phyloP scores from a whole-genome alignment of 2,797 vertebrate genomes.

The Bradypodion ventrale region DNA sequence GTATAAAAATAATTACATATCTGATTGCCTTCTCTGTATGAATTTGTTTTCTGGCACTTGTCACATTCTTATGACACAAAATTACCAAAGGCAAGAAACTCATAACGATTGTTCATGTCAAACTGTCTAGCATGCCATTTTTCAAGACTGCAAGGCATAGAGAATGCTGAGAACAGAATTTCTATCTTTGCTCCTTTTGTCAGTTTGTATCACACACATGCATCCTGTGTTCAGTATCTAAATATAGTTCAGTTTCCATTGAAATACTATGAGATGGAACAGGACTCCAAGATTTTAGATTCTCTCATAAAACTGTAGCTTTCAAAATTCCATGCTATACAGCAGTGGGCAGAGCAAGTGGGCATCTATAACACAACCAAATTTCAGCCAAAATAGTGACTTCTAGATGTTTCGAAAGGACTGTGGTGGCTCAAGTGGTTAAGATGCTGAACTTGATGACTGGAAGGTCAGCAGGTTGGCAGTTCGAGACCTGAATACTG shows the following conservation, averaged over 20 bases:
- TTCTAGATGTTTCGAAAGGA: neutral
- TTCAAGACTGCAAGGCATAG: neutral
- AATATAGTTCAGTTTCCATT: neutral
- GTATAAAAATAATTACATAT: slow-evolving; percentile 18
- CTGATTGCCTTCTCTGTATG: neutral
- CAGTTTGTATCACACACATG: slow-evolving; percentile 1
- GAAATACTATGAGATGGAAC: neutral
- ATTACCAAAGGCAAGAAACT: slow-evolving; percentile 22
- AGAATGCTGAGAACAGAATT: neutral
- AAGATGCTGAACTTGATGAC: too few relatives aligned
- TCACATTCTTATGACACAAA: slow-evolving; percentile 7
- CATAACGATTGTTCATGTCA: neutral
- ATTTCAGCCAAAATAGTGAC: neutral
- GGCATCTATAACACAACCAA: neutral
- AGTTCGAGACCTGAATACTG: too few relatives aligned
- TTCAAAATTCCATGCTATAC: slow-evolving; percentile 11
- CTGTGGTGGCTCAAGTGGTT: too few relatives aligned
- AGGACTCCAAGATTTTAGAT: neutral
- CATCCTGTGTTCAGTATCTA: neutral
- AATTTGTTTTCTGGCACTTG: slow-evolving; percentile 9
- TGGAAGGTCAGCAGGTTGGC: too few relatives aligned
- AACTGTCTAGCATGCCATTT: neutral
- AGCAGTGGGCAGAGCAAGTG: neutral
- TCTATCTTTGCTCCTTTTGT: neutral
- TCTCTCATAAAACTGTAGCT: neutral